These are phyloP conservation scores for Leucoma salicis DNA, from an alignment of 2,888 invertebrate genomes.

Conservation along the genomic window DNA sequence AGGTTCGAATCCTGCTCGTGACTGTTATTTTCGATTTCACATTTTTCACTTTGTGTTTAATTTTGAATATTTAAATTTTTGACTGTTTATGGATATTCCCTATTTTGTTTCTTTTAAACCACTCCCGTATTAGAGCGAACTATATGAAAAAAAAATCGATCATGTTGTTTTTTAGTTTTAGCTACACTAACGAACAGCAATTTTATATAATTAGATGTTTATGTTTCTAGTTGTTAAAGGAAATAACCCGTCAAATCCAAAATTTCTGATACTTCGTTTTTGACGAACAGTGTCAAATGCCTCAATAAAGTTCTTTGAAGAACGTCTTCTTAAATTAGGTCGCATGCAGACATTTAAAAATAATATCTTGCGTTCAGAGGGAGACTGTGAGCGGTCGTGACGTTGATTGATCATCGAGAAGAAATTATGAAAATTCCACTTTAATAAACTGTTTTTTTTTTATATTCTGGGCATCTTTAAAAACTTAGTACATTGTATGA, in stretches of 20 bases:
- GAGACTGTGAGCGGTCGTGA: constrained; percentile 24
- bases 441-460: constrained; percentile 2
- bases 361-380: constrained; percentile 28
- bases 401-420: constrained; percentile 43
- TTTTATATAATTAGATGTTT: no score
- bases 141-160: no score
- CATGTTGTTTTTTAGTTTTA: no score
- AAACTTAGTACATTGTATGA: background rate
- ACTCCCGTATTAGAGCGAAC: no score
- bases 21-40: no score
- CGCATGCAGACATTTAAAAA: constrained; percentile 27
- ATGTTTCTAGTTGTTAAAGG: no score
- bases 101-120: no score
- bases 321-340: constrained; percentile 22
- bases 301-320: constrained; percentile 1
- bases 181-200: no score
- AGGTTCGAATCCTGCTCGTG: no score
- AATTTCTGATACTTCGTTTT: background rate
- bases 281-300: background rate
- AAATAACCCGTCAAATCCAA: constrained; percentile 1
- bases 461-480: background rate
- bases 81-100: no score
- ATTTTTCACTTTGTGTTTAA: no score
- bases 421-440: constrained; percentile 25
- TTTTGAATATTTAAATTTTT: no score